Evolutionary conservation across 1,140 invertebrate species (phyloP).

Genomic region (Sycophaga agraensis): DNA sequence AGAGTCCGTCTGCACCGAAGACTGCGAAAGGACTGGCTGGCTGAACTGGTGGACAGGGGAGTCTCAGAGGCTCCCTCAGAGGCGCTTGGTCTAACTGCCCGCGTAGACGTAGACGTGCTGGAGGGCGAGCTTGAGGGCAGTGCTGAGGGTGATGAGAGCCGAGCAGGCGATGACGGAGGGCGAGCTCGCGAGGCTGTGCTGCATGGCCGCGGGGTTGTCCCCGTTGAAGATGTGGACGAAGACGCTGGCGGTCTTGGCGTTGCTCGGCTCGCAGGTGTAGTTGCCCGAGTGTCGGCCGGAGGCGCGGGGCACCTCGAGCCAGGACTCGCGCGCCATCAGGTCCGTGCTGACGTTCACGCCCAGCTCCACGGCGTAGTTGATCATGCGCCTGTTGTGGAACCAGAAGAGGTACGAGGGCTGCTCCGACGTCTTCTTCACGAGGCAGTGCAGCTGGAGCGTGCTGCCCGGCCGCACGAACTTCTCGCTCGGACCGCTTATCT

Average conservation of each 20-base stretch:
- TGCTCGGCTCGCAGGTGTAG: constrained; percentile 84
- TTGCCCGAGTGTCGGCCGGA: constrained; percentile 78
- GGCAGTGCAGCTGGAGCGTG: constrained; percentile 76
- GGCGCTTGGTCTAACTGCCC: no score
- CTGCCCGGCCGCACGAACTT: constrained; percentile 85
- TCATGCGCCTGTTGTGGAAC: constrained; percentile 89
- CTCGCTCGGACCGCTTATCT: constrained; percentile 80
- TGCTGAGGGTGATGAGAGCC: constrained; percentile 42
- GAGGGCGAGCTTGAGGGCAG: constrained; percentile 41
- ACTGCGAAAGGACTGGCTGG: no score
- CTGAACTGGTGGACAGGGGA: no score
- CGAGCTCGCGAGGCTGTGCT: constrained; percentile 54
- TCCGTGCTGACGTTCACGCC: constrained; percentile 81
- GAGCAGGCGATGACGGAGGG: constrained; percentile 46
- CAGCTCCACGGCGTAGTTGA: constrained; percentile 82
- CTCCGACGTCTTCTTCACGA: constrained; percentile 78
- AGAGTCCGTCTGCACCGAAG: no score
- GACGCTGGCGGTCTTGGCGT: constrained; percentile 79
- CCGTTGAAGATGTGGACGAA: constrained; percentile 86
- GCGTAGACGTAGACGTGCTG: constrained; percentile 33
- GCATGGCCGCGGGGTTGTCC: constrained; percentile 63
- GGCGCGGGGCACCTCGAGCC: constrained; percentile 68
- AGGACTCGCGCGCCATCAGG: constrained; percentile 60
- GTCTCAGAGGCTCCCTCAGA: no score
- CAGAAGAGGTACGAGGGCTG: constrained; percentile 83